Conservation (phyloP, 2,888 invertebrate genomes). For the Tachina lurida region DNA sequence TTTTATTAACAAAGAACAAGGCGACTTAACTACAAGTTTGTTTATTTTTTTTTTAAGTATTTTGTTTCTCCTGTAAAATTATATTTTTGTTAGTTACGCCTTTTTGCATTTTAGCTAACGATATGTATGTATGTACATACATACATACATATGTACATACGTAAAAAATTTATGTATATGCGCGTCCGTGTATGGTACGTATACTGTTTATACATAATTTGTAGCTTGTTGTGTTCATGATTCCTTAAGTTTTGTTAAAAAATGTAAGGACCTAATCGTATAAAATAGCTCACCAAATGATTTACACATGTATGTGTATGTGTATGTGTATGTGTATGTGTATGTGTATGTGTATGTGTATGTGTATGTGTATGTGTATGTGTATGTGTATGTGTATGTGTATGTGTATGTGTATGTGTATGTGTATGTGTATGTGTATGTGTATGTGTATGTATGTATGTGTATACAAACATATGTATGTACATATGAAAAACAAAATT, state of each 20-base stretch:
- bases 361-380: background rate
- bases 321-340: background rate
- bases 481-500: background rate
- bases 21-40: too few relatives aligned
- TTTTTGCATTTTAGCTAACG: too few relatives aligned
- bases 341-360: background rate
- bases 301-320: background rate
- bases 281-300: too few relatives aligned
- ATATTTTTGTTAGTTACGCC: too few relatives aligned
- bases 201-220: background rate
- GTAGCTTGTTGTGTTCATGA: constrained; percentile 31
- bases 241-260: constrained; percentile 42
- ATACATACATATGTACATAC: background rate
- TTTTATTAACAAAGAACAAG: too few relatives aligned
- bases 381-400: background rate
- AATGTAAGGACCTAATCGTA: background rate
- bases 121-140: too few relatives aligned
- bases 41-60: too few relatives aligned
- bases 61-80: too few relatives aligned
- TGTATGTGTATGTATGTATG: background rate
- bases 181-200: too few relatives aligned
- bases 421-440: background rate
- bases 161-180: too few relatives aligned
- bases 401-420: background rate
- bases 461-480: background rate